Percentiles rank a stretch among this genome's conserved stretches.
These are phyloP conservation scores for Adrianichthys oophorus DNA, from an alignment of 2,797 vertebrate genomes.

Conservation along the genomic window DNA sequence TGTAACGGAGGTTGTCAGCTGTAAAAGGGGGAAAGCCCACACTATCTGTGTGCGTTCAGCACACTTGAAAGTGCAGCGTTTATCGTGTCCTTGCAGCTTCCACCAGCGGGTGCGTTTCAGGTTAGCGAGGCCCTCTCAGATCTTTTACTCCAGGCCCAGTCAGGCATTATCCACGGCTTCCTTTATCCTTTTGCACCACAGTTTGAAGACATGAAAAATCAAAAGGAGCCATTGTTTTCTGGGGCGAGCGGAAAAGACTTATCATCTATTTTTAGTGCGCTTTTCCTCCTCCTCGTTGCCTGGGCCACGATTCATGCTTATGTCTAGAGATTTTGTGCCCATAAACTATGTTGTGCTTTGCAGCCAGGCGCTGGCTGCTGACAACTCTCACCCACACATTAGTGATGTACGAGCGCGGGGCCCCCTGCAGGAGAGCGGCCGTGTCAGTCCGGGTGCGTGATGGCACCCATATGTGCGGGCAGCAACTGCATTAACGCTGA, in stretches of 20 bases:
- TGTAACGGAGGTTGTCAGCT: constrained; percentile 68
- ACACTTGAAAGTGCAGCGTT: constrained; percentile 62
- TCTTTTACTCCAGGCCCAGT: constrained; percentile 38
- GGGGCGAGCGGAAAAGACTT: constrained; percentile 56
- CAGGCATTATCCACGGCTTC: constrained; percentile 19
- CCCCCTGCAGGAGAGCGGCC: constrained; percentile 36
- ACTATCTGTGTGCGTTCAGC: constrained; percentile 55
- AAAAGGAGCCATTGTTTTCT: constrained; percentile 65
- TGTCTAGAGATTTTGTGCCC: constrained; percentile 49
- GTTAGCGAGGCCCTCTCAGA: constrained; percentile 44
- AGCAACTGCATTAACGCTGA: constrained; percentile 62
- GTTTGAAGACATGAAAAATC: constrained; percentile 42
- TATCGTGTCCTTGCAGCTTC: constrained; percentile 53
- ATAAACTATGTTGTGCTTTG: constrained; percentile 65
- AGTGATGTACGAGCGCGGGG: constrained; percentile 64
- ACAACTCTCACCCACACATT: constrained; percentile 71
- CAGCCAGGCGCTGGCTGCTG: constrained; percentile 60
- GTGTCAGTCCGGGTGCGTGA: constrained; percentile 42
- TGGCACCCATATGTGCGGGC: constrained; percentile 52
- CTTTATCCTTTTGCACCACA: constrained; percentile 25
- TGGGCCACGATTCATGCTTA: constrained; percentile 61
- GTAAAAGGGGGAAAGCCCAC: constrained; percentile 49
- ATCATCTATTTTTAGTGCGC: constrained; percentile 72
- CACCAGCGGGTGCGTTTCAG: constrained; percentile 35
- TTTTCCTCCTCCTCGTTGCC: constrained; percentile 62